A percentile compares a stretch with the other conserved stretches of the same genome.
These are phyloP conservation scores for Alligator sinensis DNA, from an alignment of 2,113 vertebrate species.

Conservation along the genomic window DNA sequence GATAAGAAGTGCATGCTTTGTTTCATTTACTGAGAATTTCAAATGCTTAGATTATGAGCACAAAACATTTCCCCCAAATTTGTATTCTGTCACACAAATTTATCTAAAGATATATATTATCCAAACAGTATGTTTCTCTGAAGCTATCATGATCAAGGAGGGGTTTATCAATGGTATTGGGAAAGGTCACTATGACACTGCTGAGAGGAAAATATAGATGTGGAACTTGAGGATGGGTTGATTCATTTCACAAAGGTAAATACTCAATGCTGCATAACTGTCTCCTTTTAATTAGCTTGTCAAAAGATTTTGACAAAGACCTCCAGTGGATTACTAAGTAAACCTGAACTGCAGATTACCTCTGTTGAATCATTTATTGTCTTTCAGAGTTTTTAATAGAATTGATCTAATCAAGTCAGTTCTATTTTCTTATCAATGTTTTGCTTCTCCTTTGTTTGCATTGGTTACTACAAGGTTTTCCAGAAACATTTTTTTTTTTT, in stretches of 20 bases:
- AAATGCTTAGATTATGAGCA: not conserved
- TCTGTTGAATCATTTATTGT: constrained; percentile 74
- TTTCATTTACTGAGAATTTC: not conserved
- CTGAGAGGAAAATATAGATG: constrained; percentile 64
- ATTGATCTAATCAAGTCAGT: constrained; percentile 77
- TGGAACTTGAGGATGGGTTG: constrained; percentile 69
- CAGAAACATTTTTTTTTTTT: not conserved
- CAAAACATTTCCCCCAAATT: not conserved
- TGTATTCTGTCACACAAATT: constrained; percentile 12
- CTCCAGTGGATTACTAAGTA: constrained; percentile 78
- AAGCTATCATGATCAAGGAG: constrained; percentile 31
- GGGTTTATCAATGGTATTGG: constrained; percentile 47
- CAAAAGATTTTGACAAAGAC: constrained; percentile 83
- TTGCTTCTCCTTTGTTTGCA: constrained; percentile 62
- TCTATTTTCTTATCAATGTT: constrained; percentile 70
- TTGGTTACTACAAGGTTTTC: constrained; percentile 50
- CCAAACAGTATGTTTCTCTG: constrained; percentile 12
- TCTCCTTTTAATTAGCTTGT: constrained; percentile 83
- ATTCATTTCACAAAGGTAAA: constrained; percentile 81
- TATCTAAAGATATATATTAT: not conserved
- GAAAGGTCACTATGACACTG: constrained; percentile 72
- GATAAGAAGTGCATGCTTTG: not conserved
- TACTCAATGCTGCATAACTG: constrained; percentile 67
- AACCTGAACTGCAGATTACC: constrained; percentile 73
- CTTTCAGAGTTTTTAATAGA: constrained; percentile 76